Percentiles rank a stretch among this genome's conserved stretches.
These are phyloP conservation scores for Pterobdella sp. DNA, from an alignment of 2,888 invertebrate species.

Conservation along the genomic window DNA sequence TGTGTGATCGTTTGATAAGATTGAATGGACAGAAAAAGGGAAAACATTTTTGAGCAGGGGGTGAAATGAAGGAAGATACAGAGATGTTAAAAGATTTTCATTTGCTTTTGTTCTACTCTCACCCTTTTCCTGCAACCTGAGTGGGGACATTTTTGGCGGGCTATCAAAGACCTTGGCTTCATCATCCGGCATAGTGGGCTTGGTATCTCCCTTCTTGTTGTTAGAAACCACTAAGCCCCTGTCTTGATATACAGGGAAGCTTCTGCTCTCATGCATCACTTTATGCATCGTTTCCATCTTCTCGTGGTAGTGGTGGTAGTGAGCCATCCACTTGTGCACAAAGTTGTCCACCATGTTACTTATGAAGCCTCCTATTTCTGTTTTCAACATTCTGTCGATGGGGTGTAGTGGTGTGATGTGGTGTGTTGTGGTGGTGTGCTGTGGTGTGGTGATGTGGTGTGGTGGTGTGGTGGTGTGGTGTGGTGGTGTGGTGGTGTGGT, in stretches of 20 bases:
- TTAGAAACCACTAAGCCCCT: background rate
- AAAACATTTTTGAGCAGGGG: slow-evolving; percentile 6
- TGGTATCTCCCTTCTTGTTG: background rate
- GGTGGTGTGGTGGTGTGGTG: background rate
- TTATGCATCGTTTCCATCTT: background rate
- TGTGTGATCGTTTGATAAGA: background rate
- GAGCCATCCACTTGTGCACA: slow-evolving; percentile 10
- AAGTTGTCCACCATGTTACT: slow-evolving; percentile 17
- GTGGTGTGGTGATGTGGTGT: background rate
- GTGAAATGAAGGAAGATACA: background rate
- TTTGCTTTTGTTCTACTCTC: background rate
- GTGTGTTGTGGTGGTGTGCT: background rate
- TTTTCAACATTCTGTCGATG: slow-evolving; percentile 13
- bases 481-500: background rate
- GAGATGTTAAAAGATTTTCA: background rate
- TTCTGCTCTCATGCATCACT: background rate
- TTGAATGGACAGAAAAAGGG: slow-evolving; percentile 6
- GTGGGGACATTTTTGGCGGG: too few relatives aligned
- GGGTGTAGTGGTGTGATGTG: background rate
- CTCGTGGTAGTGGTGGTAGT: background rate
- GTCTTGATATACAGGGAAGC: background rate
- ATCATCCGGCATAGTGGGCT: background rate
- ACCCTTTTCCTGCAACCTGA: too few relatives aligned
- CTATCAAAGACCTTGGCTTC: background rate
- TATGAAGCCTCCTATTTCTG: slow-evolving; percentile 17